Conservation (phyloP, 2,113 vertebrate species). For the Peromyscus maniculatus region DNA sequence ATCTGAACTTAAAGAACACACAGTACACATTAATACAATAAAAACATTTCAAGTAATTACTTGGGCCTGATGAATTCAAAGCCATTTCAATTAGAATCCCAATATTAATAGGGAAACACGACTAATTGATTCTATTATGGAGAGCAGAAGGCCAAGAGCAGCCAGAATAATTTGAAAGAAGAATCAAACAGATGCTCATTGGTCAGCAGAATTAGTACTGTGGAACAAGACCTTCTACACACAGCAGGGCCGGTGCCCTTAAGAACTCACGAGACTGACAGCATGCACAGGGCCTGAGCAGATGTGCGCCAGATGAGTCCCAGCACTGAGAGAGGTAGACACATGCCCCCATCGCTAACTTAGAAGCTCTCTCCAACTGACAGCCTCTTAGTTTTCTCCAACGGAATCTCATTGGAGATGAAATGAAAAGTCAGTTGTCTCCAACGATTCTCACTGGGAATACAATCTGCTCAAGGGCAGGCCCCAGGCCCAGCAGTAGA, state of each 20-base stretch:
- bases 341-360: background rate
- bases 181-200: background rate
- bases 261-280: background rate
- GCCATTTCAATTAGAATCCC: conserved; percentile 16
- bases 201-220: background rate
- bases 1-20: conserved; percentile 21
- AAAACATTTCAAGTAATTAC: conserved; percentile 31
- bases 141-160: background rate
- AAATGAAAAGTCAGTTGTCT: background rate
- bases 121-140: background rate
- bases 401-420: background rate
- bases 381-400: background rate
- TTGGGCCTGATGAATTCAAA: conserved; percentile 23
- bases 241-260: background rate
- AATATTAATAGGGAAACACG: background rate
- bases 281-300: too few relatives aligned
- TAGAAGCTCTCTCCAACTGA: background rate
- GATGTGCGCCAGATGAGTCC: background rate
- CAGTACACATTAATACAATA: background rate
- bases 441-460: background rate
- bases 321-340: background rate
- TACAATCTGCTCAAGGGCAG: background rate
- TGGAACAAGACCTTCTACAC: background rate
- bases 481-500: background rate
- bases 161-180: conserved; percentile 26